Evolutionary conservation across 2,797 vertebrate genomes (phyloP).

Genomic region (Typhlichthys eigenmanni): DNA sequence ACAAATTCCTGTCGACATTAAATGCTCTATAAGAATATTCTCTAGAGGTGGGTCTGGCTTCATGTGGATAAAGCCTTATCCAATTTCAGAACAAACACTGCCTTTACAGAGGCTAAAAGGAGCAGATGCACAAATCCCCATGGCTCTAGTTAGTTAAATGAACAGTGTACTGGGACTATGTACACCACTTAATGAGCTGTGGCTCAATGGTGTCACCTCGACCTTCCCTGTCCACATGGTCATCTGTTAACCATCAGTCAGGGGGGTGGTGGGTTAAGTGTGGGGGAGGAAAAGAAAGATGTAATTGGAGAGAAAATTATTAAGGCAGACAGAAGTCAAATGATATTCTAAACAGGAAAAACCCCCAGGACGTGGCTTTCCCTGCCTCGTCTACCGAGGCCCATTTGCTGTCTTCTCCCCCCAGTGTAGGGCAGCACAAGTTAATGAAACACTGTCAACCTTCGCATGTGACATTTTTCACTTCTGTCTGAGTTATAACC

Average conservation of each 20-base stretch:
- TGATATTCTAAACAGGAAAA: conserved; percentile 45
- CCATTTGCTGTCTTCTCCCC: conserved; percentile 25
- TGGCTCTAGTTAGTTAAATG: conserved; percentile 49
- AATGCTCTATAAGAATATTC: conserved; percentile 41
- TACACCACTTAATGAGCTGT: conserved; percentile 63
- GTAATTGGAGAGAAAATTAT: conserved; percentile 65
- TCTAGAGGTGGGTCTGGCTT: conserved; percentile 42
- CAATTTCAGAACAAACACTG: conserved; percentile 54
- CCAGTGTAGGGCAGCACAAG: conserved; percentile 36
- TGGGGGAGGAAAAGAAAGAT: conserved; percentile 26
- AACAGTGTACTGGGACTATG: conserved; percentile 41
- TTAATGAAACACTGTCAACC: conserved; percentile 47
- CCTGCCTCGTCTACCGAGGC: conserved; percentile 21
- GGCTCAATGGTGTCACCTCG: conserved; percentile 60
- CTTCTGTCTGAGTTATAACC: conserved; percentile 48
- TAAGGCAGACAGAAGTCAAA: conserved; percentile 62
- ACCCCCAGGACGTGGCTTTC: conserved; percentile 32
- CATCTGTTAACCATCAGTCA: conserved; percentile 64
- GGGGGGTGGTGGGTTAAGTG: conserved; percentile 37
- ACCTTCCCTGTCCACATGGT: conserved; percentile 67
- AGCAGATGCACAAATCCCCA: conserved; percentile 41
- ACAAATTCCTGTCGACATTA: conserved; percentile 60
- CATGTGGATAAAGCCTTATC: conserved; percentile 54
- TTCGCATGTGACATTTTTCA: conserved; percentile 56
- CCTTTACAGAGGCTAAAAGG: conserved; percentile 27